Conservation (phyloP, 2,797 vertebrate species). For the Pipistrellus pygmaeus region DNA sequence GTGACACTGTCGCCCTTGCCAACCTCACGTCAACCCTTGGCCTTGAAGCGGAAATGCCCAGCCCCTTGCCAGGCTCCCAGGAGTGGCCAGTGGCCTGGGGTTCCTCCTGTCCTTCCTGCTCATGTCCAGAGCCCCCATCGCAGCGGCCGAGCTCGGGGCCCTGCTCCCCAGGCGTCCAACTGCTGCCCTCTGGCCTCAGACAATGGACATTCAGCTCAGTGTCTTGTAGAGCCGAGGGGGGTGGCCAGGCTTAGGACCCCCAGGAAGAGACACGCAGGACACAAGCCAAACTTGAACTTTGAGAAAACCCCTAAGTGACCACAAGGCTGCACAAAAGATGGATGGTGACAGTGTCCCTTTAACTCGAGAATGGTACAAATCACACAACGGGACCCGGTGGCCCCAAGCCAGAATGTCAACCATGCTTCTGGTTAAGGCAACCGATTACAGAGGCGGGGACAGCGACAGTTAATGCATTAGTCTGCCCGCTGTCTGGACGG, state of each 20-base stretch:
- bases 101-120: not conserved
- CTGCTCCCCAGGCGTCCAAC: not conserved
- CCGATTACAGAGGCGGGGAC: constrained; percentile 56
- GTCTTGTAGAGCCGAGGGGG: not conserved
- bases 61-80: not conserved
- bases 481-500: constrained; percentile 59
- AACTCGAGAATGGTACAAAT: constrained; percentile 71
- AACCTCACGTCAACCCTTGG: not conserved
- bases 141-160: not conserved
- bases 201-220: not conserved
- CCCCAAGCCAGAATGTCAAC: constrained; percentile 69
- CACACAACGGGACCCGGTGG: constrained; percentile 59
- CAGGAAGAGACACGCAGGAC: not conserved
- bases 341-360: constrained; percentile 84
- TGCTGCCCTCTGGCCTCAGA: not conserved
- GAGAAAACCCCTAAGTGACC: not conserved
- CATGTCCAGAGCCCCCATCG: not conserved
- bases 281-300: not conserved
- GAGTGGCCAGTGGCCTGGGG: not conserved
- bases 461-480: constrained; percentile 81
- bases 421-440: constrained; percentile 82
- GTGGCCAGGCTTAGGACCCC: not conserved
- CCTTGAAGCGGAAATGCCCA: not conserved
- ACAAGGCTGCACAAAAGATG: not conserved
- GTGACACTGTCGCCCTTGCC: constrained; percentile 77